Evolutionary conservation across 2,797 vertebrate species (phyloP).

Genomic region (Xenopus petersii): DNA sequence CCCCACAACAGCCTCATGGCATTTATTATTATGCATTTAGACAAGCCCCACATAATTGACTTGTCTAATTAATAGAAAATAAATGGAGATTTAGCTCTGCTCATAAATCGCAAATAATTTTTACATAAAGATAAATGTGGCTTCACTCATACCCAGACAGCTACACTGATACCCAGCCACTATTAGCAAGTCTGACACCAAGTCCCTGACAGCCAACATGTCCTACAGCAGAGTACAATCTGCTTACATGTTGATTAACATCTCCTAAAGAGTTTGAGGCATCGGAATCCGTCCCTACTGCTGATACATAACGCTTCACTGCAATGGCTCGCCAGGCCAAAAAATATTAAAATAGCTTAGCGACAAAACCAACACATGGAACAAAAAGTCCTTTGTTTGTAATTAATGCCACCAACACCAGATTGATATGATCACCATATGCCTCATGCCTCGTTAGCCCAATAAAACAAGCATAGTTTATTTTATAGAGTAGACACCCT

Average conservation of each 20-base stretch:
- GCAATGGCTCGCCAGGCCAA: slow-evolving; percentile 3
- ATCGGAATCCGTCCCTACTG: slow-evolving; percentile 9
- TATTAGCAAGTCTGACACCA: neutral
- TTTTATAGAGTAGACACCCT: slow-evolving; percentile 29
- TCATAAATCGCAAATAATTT: no score
- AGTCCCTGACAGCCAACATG: neutral
- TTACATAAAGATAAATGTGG: neutral
- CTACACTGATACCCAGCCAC: neutral
- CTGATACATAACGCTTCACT: slow-evolving; percentile 5
- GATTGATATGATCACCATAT: slow-evolving; percentile 34
- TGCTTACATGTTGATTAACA: neutral
- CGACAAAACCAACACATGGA: slow-evolving; percentile 1
- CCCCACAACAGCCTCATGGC: no score
- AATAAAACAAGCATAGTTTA: slow-evolving; percentile 33
- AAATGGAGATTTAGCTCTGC: no score
- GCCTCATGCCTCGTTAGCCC: slow-evolving; percentile 26
- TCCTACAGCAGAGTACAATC: neutral
- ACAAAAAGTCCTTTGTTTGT: slow-evolving; percentile 11
- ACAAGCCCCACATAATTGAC: no score
- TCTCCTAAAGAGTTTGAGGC: neutral
- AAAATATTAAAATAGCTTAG: slow-evolving; percentile 15
- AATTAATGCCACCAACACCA: slow-evolving; percentile 30
- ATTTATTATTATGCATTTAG: no score
- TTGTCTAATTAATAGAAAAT: no score
- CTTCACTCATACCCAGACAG: neutral